Conservation (phyloP, 2,113 vertebrate genomes). For the Carassius auratus region DNA sequence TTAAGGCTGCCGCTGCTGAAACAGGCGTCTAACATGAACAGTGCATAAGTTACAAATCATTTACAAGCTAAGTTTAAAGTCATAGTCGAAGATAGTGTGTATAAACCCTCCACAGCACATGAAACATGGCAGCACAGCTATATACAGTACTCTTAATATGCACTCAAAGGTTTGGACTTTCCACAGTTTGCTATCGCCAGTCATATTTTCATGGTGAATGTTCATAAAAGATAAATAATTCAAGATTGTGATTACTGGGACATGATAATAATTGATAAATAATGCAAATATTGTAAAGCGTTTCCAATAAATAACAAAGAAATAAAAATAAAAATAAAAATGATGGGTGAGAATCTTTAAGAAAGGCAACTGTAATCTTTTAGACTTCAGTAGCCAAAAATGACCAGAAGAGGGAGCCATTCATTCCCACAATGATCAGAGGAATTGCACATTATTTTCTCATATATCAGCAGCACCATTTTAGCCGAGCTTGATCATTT, state of each 20-base stretch:
- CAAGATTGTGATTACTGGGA: too few relatives aligned
- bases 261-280: not conserved
- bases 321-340: too few relatives aligned
- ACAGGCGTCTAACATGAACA: not conserved
- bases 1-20: not conserved
- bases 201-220: not conserved
- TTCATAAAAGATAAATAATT: too few relatives aligned
- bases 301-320: too few relatives aligned
- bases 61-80: not conserved
- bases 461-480: not conserved
- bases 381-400: not conserved
- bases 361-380: not conserved
- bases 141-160: not conserved
- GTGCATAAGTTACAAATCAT: not conserved
- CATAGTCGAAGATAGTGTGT: not conserved
- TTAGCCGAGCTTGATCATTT: not conserved
- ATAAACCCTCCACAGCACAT: not conserved
- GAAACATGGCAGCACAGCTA: not conserved
- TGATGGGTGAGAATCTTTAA: not conserved
- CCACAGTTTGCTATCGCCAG: not conserved
- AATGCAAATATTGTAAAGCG: too few relatives aligned
- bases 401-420: slow-evolving; percentile 13
- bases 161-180: not conserved
- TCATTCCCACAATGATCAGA: not conserved
- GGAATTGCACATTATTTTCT: not conserved